Evolutionary conservation across 2,113 vertebrate species (phyloP).

Genomic region (Machaerirhynchus nigripectus): DNA sequence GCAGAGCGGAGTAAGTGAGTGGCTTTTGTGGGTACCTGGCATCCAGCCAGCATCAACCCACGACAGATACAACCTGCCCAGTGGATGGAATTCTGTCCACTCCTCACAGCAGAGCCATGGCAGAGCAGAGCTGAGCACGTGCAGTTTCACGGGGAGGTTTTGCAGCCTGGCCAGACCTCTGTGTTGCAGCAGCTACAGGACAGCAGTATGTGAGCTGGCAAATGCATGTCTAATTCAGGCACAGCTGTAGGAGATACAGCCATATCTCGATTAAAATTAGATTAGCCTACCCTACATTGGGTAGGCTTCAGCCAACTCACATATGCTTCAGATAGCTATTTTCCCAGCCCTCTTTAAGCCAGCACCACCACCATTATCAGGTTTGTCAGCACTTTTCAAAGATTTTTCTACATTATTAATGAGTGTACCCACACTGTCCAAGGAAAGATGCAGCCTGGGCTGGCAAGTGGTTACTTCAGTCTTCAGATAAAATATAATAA

Average conservation of each 20-base stretch:
- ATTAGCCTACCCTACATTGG: slow-evolving; percentile 5
- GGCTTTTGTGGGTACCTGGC: not conserved
- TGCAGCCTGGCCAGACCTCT: not conserved
- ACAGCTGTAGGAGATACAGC: slow-evolving; percentile 7
- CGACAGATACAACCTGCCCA: not conserved
- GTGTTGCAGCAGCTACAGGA: not conserved
- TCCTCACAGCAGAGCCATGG: not conserved
- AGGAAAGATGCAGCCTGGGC: not conserved
- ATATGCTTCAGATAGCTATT: not conserved
- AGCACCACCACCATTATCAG: not conserved
- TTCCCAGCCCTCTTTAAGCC: not conserved
- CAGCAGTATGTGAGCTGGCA: not conserved
- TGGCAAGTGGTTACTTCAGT: not conserved
- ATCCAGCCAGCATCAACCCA: not conserved
- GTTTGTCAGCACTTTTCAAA: not conserved
- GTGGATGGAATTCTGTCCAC: not conserved
- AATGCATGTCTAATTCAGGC: not conserved
- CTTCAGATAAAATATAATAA: not conserved
- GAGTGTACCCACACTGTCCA: not conserved
- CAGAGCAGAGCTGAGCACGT: not conserved
- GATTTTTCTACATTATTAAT: slow-evolving; percentile 4
- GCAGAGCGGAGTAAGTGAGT: not conserved
- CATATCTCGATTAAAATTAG: not conserved
- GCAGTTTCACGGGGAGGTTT: not conserved
- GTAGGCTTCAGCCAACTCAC: slow-evolving; percentile 18